These are phyloP conservation scores for Hyppa rectilinea DNA, from an alignment of 2,888 invertebrate species.

Conservation along the genomic window DNA sequence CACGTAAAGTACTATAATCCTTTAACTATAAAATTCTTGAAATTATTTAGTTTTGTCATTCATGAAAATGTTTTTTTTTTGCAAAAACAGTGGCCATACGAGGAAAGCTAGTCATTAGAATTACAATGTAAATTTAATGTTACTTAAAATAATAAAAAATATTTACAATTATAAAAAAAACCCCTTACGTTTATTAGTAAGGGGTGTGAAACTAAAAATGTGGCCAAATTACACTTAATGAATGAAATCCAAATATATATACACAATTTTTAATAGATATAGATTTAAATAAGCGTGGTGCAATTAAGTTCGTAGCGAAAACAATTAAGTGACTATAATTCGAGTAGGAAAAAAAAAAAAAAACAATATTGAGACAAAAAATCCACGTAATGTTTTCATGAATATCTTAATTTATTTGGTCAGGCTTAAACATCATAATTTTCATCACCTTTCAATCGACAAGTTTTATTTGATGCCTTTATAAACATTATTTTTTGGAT, in stretches of 20 bases:
- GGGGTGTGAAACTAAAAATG: constrained; percentile 87
- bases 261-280: constrained; percentile 86
- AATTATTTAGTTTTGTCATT: constrained; percentile 62
- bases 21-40: constrained; percentile 58
- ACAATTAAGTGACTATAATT: constrained; percentile 54
- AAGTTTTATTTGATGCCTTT: constrained; percentile 64
- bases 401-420: constrained; percentile 33
- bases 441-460: constrained; percentile 36
- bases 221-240: constrained; percentile 90
- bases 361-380: constrained; percentile 29
- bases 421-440: constrained; percentile 29
- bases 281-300: constrained; percentile 68
- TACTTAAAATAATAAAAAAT: constrained; percentile 79
- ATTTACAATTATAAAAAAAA: constrained; percentile 84
- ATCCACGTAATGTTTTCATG: constrained; percentile 41
- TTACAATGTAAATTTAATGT: constrained; percentile 88
- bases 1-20: constrained; percentile 60
- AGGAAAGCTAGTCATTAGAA: constrained; percentile 90
- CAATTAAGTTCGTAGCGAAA: constrained; percentile 62
- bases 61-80: constrained; percentile 69
- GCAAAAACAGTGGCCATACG: constrained; percentile 86
- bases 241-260: constrained; percentile 90
- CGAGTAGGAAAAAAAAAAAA: constrained; percentile 27
- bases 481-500: constrained; percentile 69
- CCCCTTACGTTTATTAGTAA: constrained; percentile 86